Evolutionary conservation across 1,140 invertebrate species (phyloP), one percentile per base, ranked within the genome.

Genomic region (Arctopsyche grandis): DNA sequence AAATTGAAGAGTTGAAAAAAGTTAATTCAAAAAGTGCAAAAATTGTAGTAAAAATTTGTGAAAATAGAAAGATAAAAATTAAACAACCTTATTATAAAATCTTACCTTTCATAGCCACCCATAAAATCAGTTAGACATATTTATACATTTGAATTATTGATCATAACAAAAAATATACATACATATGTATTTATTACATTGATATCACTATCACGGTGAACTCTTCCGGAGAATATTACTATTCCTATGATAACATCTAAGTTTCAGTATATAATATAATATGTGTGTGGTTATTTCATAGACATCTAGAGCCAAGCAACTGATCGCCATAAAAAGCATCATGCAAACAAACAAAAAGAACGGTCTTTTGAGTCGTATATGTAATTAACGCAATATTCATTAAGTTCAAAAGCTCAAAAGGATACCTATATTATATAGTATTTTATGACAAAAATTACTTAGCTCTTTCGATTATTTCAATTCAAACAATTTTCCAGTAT

Each of bases 221-320:
- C 7, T 4, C 29, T 38, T 38, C 29, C 29, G 7, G 29, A 38
- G 29, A 38, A 7, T n/a, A 38, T 1, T 38, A 38, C 7, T 38
- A 38, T 38, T 38, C 29, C 7, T 38, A 38, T 38, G 29, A 38
- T 38, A 38, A 38, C 1, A 38, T 38, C 29, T 38, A 38, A 38
- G 29, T 38, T 38, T 38, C 3, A 38, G 29, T 38, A 38, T 38
- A 38, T 38, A 38, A 38, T 38, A 38, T 38, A 38, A 38, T n/a
- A n/a, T 38, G 29, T 38, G 29, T 38, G 29, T 38, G 29, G 29
- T 38, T 38, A 38, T 38, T 38, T 38, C 29, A 38, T 38, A 38
- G 19, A 71, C 69, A 71, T 71, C 69, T 71, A 71, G 69, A 71
- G 69, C 71, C 46, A 74, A 74, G 71, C 71, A 74, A 74, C 19